Evolutionary conservation across 2,797 vertebrate genomes (phyloP), one percentile per base, ranked within the genome.

Genomic region (Aselliscus stoliczkanus): DNA sequence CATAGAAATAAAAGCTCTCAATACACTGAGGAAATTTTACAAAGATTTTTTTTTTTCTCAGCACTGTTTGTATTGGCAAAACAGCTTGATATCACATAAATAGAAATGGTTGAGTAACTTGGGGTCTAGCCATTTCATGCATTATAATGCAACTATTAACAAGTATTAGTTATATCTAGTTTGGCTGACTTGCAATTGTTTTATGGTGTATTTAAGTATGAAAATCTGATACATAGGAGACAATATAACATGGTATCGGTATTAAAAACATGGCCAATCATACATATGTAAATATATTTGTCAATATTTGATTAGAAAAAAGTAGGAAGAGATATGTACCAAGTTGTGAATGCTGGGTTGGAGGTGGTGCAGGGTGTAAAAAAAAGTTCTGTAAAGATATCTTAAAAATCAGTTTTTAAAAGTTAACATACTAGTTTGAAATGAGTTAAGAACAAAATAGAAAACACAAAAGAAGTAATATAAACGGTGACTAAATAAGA

Each of bases 301-400:
- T 94, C 50, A 85, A n/a, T 89, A 88, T 89, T 50, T 92, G 5
- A 62, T 95, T 69, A 52, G 50, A 31, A 79, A 90, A 88, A 58
- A 13, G 0, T 39, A 47, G 44, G 52, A 84, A 42, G 47, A 91
- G 1, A 18, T 93, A 79, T 79, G 2, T 84, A 83, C 20, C 25
- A 84, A 25, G 1, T 79, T 67, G 50, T 95, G 25, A 60, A 88
- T 54, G 65, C 50, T 79, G 34, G 31, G 4, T 39, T 84, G 31
- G 31, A 27, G n/a, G 37, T 88, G 8, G 15, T 50, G 1, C 14
- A 77, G 27, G 23, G 10, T 56, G 1, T 88, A 39, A 42, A 25
- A 92, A 52, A 21, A 89, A 86, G 23, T 42, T 44, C 44, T 58
- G 6, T 58, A 80, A 83, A 75, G 31, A 23, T 73, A 65, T 67